phyloP scores from a whole-genome alignment of 2,113 vertebrate genomes.

The Apteryx mantelli region DNA sequence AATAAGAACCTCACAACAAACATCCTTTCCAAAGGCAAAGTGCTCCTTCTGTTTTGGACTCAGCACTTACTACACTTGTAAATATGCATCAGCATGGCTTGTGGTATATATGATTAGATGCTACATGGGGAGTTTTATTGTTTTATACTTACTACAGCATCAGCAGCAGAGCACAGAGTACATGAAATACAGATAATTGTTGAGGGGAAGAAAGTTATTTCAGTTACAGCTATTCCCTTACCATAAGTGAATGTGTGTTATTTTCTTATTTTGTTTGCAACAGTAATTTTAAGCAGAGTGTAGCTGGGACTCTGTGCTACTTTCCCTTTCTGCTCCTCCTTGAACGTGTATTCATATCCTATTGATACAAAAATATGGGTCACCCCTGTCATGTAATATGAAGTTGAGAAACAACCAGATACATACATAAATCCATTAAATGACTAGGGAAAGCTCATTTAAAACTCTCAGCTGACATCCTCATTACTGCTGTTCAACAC shows the following conservation, averaged over 20 bases:
- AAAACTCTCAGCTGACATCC: slow-evolving; percentile 37
- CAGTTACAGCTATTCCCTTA: background rate
- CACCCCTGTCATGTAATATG: background rate
- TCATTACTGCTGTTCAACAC: slow-evolving; percentile 35
- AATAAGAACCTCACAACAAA: slow-evolving; percentile 12
- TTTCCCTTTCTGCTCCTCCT: background rate
- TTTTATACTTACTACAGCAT: background rate
- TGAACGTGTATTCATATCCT: background rate
- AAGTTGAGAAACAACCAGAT: background rate
- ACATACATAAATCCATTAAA: slow-evolving; percentile 48
- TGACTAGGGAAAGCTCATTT: slow-evolving; percentile 9
- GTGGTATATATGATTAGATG: background rate
- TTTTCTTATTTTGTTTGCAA: background rate
- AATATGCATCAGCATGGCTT: background rate
- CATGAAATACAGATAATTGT: background rate
- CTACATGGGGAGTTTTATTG: background rate
- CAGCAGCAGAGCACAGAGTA: background rate
- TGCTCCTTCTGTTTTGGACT: background rate
- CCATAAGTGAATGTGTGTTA: background rate
- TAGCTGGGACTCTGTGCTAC: background rate
- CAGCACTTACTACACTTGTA: slow-evolving; percentile 1
- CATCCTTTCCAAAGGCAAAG: background rate
- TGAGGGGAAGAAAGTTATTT: background rate
- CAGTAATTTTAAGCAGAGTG: background rate
- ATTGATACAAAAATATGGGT: background rate